A percentile compares a stretch with the other conserved stretches of the same genome.
Conservation (phyloP, 2,797 vertebrate genomes). For the Eremophila alpestris region DNA sequence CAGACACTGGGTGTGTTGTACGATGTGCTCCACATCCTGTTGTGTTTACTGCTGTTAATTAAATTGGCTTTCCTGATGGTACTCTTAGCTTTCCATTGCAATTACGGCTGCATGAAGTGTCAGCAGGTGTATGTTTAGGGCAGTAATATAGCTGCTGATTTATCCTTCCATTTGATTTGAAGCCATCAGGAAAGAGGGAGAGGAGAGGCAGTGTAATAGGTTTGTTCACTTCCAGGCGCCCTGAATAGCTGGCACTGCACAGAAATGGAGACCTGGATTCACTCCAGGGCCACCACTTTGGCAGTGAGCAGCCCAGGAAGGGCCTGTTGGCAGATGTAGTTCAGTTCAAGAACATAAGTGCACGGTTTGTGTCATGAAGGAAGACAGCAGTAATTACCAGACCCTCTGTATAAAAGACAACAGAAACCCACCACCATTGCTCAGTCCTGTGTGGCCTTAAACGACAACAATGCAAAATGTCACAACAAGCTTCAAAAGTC, state of each 20-base stretch:
- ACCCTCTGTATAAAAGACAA: not conserved
- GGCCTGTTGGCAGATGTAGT: not conserved
- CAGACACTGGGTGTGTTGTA: not conserved
- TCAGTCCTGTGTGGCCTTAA: not conserved
- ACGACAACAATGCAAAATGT: not conserved
- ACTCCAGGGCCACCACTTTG: not conserved
- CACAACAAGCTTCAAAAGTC: not conserved
- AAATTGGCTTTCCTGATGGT: constrained; percentile 19
- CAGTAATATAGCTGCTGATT: not conserved
- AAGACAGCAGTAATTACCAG: not conserved
- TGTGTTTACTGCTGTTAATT: constrained; percentile 48
- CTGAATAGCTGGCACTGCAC: not conserved
- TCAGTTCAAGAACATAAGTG: not conserved
- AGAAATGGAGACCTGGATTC: not conserved
- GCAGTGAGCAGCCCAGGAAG: not conserved
- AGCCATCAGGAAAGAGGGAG: not conserved
- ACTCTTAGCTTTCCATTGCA: constrained; percentile 5
- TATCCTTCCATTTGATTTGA: constrained; percentile 11
- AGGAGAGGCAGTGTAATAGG: not conserved
- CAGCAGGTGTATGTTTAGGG: constrained; percentile 42
- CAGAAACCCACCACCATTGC: not conserved
- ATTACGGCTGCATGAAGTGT: constrained; percentile 30
- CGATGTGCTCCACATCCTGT: not conserved
- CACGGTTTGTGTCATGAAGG: not conserved
- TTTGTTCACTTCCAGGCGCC: not conserved